These are phyloP conservation scores for Hippocampus mohnikei DNA, from an alignment of 2,113 vertebrate species.

Conservation along the genomic window DNA sequence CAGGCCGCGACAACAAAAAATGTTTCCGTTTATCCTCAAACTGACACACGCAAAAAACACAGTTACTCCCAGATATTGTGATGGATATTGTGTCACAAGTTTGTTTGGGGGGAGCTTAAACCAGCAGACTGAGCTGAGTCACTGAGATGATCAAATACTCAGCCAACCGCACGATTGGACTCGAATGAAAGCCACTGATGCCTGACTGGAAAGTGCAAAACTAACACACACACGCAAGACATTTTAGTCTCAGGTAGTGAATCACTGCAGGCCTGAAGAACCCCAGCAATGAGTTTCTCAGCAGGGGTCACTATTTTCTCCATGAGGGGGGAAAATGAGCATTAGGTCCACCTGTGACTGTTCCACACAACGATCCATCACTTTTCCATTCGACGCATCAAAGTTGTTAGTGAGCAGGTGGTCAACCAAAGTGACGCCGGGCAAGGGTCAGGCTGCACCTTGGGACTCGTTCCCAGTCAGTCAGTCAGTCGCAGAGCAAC, in stretches of 20 bases:
- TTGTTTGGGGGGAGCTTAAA: not conserved
- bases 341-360: too few relatives aligned
- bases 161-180: slow-evolving; percentile 43
- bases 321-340: too few relatives aligned
- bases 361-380: too few relatives aligned
- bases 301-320: slow-evolving; percentile 24
- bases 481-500: not conserved
- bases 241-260: slow-evolving; percentile 37
- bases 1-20: not conserved
- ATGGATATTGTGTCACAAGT: not conserved
- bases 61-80: not conserved
- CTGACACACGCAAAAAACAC: not conserved
- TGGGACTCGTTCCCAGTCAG: too few relatives aligned
- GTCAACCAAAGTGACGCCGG: too few relatives aligned
- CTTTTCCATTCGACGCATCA: too few relatives aligned
- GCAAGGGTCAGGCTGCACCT: too few relatives aligned
- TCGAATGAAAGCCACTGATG: slow-evolving; percentile 48
- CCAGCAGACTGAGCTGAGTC: slow-evolving; percentile 39
- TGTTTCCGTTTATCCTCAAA: not conserved
- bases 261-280: slow-evolving; percentile 35
- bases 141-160: slow-evolving; percentile 54
- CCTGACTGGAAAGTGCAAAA: slow-evolving; percentile 34
- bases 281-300: slow-evolving; percentile 37
- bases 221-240: not conserved
- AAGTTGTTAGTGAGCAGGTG: too few relatives aligned